Evolutionary conservation across 1,140 invertebrate genomes (phyloP).

Genomic region (Pinna nobilis): DNA sequence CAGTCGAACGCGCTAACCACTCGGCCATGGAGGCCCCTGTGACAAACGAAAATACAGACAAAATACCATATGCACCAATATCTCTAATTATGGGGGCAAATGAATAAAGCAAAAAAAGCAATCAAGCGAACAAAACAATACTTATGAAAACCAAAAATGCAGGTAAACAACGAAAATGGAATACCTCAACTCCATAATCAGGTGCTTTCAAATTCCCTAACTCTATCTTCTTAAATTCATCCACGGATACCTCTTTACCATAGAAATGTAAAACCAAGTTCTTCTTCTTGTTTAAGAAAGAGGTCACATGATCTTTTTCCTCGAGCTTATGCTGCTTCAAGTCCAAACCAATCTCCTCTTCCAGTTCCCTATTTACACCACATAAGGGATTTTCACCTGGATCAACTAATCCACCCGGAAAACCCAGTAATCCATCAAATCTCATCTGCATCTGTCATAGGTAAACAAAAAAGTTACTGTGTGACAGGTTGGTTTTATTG

Average conservation of each 20-base stretch:
- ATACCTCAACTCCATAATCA: conserved; percentile 76
- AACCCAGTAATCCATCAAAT: conserved; percentile 80
- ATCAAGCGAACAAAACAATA: neutral
- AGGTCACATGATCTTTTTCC: conserved; percentile 62
- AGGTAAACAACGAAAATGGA: neutral
- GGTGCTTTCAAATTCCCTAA: conserved; percentile 63
- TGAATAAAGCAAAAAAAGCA: neutral
- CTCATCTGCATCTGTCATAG: conserved; percentile 78
- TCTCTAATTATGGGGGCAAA: no score
- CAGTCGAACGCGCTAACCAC: conserved; percentile 77
- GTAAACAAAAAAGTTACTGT: neutral
- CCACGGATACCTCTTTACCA: conserved; percentile 72
- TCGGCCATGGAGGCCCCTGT: conserved; percentile 77
- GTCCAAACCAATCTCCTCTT: conserved; percentile 78
- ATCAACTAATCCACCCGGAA: conserved; percentile 79
- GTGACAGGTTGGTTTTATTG: no score
- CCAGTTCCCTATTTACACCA: conserved; percentile 77
- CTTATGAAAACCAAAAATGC: neutral
- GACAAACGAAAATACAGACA: conserved; percentile 77
- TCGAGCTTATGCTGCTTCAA: conserved; percentile 54
- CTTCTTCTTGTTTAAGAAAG: conserved; percentile 65
- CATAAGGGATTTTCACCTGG: conserved; percentile 72
- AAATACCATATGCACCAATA: no score
- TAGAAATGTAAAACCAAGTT: conserved; percentile 77
- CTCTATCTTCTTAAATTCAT: conserved; percentile 74